These are phyloP conservation scores for Anolis sagrei DNA, from an alignment of 2,113 vertebrate genomes.

Conservation along the genomic window DNA sequence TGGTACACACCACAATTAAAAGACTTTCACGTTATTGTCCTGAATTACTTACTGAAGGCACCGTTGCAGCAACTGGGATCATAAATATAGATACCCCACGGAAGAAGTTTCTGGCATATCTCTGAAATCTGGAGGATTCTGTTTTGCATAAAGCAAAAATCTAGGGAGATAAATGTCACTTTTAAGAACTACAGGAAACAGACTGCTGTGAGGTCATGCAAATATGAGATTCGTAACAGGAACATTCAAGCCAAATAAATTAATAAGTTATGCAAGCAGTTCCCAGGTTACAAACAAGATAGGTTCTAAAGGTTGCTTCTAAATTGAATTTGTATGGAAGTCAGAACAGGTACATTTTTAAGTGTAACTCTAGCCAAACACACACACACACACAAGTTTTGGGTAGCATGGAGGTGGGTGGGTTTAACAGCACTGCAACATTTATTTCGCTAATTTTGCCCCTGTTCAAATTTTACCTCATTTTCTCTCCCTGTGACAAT, in stretches of 20 bases:
- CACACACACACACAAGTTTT: too few species aligned
- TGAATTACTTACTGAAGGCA: slow-evolving; percentile 85
- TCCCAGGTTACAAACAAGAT: too few species aligned
- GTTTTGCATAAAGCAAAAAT: slow-evolving; percentile 82
- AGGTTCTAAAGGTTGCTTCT: too few species aligned
- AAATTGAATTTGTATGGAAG: too few species aligned
- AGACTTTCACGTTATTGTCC: too few species aligned
- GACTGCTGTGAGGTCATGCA: background rate
- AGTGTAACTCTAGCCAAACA: too few species aligned
- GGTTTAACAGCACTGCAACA: too few species aligned
- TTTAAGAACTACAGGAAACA: background rate
- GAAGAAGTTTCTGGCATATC: slow-evolving; percentile 75
- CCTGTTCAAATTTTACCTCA: too few species aligned
- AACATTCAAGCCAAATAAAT: background rate
- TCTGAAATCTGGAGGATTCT: slow-evolving; percentile 80
- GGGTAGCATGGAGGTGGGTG: too few species aligned
- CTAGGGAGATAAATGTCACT: slow-evolving; percentile 68
- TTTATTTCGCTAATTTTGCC: too few species aligned
- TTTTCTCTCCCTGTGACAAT: too few species aligned
- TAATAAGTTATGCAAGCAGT: background rate
- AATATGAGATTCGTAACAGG: background rate
- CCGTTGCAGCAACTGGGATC: slow-evolving; percentile 88
- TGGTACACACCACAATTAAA: background rate
- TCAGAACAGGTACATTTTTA: too few species aligned
- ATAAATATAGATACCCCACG: slow-evolving; percentile 84